These are phyloP conservation scores for Hyles vespertilio DNA, from an alignment of 1,140 invertebrate species.

Conservation along the genomic window DNA sequence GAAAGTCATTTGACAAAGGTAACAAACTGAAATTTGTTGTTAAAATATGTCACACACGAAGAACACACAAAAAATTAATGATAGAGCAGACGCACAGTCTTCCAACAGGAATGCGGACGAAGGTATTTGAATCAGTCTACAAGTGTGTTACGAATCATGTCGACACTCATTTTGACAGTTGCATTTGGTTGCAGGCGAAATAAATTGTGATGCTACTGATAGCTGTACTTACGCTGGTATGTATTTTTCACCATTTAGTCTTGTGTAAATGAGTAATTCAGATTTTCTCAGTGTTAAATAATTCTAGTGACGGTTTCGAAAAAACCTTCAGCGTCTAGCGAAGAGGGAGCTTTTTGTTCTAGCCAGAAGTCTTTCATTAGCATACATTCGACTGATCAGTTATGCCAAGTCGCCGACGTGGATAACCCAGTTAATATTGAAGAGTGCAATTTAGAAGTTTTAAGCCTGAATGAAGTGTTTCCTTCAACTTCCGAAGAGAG, in stretches of 20 bases:
- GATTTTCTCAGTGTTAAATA: background rate
- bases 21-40: slow-evolving; percentile 69
- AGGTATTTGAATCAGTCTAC: slow-evolving; percentile 30
- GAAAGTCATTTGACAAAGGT: slow-evolving; percentile 67
- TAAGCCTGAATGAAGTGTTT: slow-evolving; percentile 65
- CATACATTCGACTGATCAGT: slow-evolving; percentile 68
- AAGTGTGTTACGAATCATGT: background rate
- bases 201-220: slow-evolving; percentile 42
- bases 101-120: slow-evolving; percentile 39
- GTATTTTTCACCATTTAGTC: slow-evolving; percentile 12
- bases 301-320: slow-evolving; percentile 63
- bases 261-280: background rate
- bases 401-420: slow-evolving; percentile 46
- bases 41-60: slow-evolving; percentile 68
- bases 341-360: slow-evolving; percentile 39
- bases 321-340: slow-evolving; percentile 41
- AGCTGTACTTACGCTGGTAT: slow-evolving; percentile 60
- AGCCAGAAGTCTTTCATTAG: slow-evolving; percentile 66
- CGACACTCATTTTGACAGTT: slow-evolving; percentile 5
- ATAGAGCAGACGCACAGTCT: slow-evolving; percentile 41
- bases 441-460: slow-evolving; percentile 63
- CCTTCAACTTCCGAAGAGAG: slow-evolving; percentile 69
- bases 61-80: slow-evolving; percentile 57
- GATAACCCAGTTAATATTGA: slow-evolving; percentile 43
- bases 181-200: slow-evolving; percentile 41